Evolutionary conservation across 2,113 vertebrate species (phyloP).

Genomic region (Paratilapia polleni): DNA sequence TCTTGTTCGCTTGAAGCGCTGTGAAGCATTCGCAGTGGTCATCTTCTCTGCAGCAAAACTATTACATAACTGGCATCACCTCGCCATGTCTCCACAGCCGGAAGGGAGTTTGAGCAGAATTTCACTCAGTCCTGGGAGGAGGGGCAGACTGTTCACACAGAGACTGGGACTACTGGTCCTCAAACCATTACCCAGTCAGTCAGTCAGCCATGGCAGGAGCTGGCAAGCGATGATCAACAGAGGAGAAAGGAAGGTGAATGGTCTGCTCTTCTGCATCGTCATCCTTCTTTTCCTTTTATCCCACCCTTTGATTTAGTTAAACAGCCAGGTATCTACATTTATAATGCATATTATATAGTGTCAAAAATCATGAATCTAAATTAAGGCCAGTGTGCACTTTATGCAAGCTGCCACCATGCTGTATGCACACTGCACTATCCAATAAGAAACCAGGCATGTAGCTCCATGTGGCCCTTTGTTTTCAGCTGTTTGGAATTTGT

Average conservation of each 20-base stretch:
- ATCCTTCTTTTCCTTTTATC: slow-evolving; percentile 48
- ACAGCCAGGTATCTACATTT: slow-evolving; percentile 60
- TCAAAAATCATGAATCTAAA: background rate
- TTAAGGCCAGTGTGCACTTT: background rate
- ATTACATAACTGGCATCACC: slow-evolving; percentile 45
- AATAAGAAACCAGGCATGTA: background rate
- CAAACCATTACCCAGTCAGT: slow-evolving; percentile 27
- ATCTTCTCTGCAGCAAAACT: background rate
- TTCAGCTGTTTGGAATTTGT: slow-evolving; percentile 2
- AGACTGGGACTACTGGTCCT: slow-evolving; percentile 22
- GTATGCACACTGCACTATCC: background rate
- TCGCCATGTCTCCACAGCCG: slow-evolving; percentile 65
- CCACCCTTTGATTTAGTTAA: slow-evolving; percentile 42
- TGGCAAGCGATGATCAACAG: slow-evolving; percentile 25
- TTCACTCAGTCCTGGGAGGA: slow-evolving; percentile 49
- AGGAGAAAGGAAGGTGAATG: slow-evolving; percentile 49
- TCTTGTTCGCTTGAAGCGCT: slow-evolving; percentile 41
- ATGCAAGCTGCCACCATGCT: background rate
- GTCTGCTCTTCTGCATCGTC: slow-evolving; percentile 40
- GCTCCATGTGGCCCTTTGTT: background rate
- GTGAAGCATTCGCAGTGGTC: slow-evolving; percentile 21
- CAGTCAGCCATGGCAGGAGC: slow-evolving; percentile 31
- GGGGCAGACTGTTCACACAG: slow-evolving; percentile 19
- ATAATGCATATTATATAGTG: accelerated
- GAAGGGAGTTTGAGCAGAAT: slow-evolving; percentile 41